phyloP scores from a whole-genome alignment of 2,797 vertebrate species.

The Anabacerthia variegaticeps region DNA sequence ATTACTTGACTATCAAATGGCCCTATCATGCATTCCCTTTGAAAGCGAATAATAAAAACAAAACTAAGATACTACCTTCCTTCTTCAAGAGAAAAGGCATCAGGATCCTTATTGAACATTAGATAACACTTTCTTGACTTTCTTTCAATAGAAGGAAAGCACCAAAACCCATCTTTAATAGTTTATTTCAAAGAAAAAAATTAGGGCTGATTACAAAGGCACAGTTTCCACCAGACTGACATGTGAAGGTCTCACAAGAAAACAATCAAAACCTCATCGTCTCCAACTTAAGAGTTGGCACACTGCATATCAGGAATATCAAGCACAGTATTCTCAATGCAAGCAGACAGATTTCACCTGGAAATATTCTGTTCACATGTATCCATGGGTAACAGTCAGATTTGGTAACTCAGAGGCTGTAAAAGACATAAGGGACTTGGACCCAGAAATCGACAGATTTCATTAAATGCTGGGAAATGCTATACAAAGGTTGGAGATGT shows the following conservation, averaged over 20 bases:
- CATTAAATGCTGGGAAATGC: not conserved
- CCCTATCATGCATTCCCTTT: not conserved
- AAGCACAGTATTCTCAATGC: not conserved
- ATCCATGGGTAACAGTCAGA: not conserved
- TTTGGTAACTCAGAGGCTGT: not conserved
- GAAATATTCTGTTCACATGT: not conserved
- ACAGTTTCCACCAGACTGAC: not conserved
- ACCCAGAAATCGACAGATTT: not conserved
- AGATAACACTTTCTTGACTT: not conserved
- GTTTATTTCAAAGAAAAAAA: not conserved
- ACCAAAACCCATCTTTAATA: not conserved
- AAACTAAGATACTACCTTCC: not conserved
- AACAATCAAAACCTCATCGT: not conserved
- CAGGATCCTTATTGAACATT: not conserved
- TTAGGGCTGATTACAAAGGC: not conserved
- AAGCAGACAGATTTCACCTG: not conserved
- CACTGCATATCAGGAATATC: not conserved
- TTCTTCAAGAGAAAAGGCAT: not conserved
- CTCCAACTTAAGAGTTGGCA: not conserved
- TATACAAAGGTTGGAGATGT: not conserved
- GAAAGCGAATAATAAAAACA: not conserved
- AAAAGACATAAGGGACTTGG: not conserved
- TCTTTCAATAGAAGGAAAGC: not conserved
- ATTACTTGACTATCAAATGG: not conserved
- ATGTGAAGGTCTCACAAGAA: not conserved